These are phyloP conservation scores for Heteropelma amictum DNA, from an alignment of 2,888 invertebrate genomes.

Conservation along the genomic window DNA sequence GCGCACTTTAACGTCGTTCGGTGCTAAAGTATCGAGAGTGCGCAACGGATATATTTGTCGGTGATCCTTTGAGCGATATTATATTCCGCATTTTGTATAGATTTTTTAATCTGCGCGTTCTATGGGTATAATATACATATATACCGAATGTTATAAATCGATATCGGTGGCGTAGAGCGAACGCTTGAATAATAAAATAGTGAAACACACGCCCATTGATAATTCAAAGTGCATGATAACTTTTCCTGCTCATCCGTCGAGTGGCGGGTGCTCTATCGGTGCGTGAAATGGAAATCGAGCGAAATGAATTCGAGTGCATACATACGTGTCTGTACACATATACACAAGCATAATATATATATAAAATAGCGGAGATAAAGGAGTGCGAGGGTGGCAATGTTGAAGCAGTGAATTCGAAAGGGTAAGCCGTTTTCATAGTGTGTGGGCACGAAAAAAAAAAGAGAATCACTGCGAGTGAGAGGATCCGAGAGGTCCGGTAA, in stretches of 20 bases:
- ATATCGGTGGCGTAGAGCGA: constrained; percentile 45
- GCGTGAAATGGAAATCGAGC: constrained; percentile 75
- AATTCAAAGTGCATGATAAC: constrained; percentile 73
- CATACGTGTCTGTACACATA: neutral
- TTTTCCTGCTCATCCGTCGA: constrained; percentile 70
- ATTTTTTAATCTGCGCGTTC: neutral
- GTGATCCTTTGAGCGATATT: constrained; percentile 31
- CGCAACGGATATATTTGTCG: constrained; percentile 28
- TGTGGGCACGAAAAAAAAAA: constrained; percentile 45
- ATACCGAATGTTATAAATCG: constrained; percentile 50
- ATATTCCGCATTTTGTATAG: neutral
- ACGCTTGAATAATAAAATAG: constrained; percentile 59
- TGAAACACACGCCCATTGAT: constrained; percentile 63
- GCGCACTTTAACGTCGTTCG: constrained; percentile 15
- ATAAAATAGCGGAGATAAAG: constrained; percentile 47
- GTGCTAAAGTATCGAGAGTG: neutral
- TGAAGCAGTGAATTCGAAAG: constrained; percentile 27
- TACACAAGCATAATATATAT: constrained; percentile 6
- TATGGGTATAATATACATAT: neutral
- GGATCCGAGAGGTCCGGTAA: constrained; percentile 22
- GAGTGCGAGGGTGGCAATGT: constrained; percentile 20
- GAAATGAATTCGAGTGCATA: constrained; percentile 68
- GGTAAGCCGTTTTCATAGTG: constrained; percentile 31
- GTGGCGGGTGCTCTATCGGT: constrained; percentile 66
- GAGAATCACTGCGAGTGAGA: constrained; percentile 41